phyloP scores from a whole-genome alignment of 2,888 invertebrate species.

The Boloria selene region DNA sequence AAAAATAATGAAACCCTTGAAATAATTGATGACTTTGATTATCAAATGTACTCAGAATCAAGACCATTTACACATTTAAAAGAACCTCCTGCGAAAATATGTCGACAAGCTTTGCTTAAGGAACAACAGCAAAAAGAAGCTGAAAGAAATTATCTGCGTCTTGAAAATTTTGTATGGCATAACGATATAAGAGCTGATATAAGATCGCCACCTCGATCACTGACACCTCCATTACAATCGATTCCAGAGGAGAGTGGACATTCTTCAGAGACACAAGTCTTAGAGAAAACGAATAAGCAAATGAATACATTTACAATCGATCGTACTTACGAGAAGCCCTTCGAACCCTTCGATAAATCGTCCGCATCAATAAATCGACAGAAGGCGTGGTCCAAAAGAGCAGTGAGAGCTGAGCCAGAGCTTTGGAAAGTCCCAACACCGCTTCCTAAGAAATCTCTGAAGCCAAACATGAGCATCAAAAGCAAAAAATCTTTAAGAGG shows the following conservation, averaged over 20 bases:
- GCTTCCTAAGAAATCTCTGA: conserved; percentile 54
- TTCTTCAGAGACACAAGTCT: conserved; percentile 58
- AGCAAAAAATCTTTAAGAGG: conserved; percentile 50
- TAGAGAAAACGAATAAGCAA: conserved; percentile 60
- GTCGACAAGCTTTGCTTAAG: conserved; percentile 68
- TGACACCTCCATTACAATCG: conserved; percentile 69
- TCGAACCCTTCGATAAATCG: conserved; percentile 48
- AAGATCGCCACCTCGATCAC: conserved; percentile 66
- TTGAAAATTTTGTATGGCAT: conserved; percentile 68
- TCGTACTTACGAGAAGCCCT: conserved; percentile 69
- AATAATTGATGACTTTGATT: conserved; percentile 60
- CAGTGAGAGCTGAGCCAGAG: conserved; percentile 61
- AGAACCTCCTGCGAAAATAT: conserved; percentile 62
- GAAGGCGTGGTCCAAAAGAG: conserved; percentile 71
- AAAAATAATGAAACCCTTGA: conserved; percentile 68
- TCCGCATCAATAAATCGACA: conserved; percentile 49
- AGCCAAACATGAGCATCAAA: conserved; percentile 51
- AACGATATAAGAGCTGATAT: conserved; percentile 54
- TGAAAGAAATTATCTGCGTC: conserved; percentile 50
- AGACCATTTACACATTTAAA: conserved; percentile 53
- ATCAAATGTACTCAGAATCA: conserved; percentile 50
- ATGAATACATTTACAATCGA: conserved; percentile 70
- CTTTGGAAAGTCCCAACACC: conserved; percentile 68
- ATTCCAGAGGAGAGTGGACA: conserved; percentile 78
- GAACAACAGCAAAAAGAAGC: conserved; percentile 59